Percentiles rank a stretch among this genome's conserved stretches.
These are phyloP conservation scores for Hippocampus kuda DNA, from an alignment of 2,797 vertebrate species.

Conservation along the genomic window DNA sequence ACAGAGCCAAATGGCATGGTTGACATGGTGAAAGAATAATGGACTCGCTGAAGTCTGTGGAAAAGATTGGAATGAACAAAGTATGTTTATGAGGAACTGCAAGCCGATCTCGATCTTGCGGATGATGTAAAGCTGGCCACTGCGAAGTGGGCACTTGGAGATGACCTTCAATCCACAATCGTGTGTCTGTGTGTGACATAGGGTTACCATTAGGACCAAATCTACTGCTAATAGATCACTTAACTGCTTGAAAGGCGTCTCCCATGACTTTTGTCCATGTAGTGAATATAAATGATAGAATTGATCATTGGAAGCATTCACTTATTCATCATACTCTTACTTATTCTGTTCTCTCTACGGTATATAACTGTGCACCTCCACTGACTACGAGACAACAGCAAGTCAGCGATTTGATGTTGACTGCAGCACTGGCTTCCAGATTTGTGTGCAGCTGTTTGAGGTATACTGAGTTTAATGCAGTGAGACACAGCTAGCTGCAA, in stretches of 20 bases:
- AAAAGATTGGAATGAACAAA: too few relatives aligned
- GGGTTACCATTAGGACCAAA: not conserved
- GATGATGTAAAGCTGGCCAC: too few relatives aligned
- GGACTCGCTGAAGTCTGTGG: too few relatives aligned
- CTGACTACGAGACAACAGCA: slow-evolving; percentile 43
- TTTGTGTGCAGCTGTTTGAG: slow-evolving; percentile 48
- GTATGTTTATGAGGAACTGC: too few relatives aligned
- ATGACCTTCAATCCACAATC: too few relatives aligned
- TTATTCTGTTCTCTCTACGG: slow-evolving; percentile 1
- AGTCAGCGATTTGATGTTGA: slow-evolving; percentile 52
- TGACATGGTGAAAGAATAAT: too few relatives aligned
- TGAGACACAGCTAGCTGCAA: slow-evolving; percentile 52
- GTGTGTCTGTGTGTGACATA: too few relatives aligned
- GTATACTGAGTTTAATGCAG: slow-evolving; percentile 52
- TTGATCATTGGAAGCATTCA: slow-evolving; percentile 13
- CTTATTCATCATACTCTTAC: slow-evolving; percentile 8
- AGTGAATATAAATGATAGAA: slow-evolving; percentile 9
- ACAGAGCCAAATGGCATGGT: too few relatives aligned
- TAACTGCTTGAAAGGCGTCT: not conserved
- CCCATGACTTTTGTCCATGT: not conserved
- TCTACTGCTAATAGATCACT: not conserved
- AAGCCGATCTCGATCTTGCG: too few relatives aligned
- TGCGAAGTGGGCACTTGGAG: too few relatives aligned
- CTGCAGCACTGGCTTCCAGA: slow-evolving; percentile 54
- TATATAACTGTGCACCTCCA: not conserved